Evolutionary conservation across 1,140 invertebrate genomes (phyloP).

Genomic region (fruit fly (Drosophila melanogaster)): DNA sequence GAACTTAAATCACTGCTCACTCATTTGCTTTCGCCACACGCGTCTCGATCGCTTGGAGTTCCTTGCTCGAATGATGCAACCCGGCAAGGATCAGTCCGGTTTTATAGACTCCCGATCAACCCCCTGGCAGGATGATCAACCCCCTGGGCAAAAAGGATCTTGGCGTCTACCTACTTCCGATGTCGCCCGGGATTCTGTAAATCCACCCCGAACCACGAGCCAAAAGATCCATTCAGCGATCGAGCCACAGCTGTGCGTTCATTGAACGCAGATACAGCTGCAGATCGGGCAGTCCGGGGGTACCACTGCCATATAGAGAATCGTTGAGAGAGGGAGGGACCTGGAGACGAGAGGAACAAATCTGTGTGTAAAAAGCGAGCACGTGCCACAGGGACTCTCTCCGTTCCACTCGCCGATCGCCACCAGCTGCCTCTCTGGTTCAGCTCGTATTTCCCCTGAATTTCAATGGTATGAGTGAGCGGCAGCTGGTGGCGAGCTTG

Average conservation of each 20-base stretch:
- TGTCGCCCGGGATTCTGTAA: conserved; percentile 65
- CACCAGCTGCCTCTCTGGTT: conserved; percentile 72
- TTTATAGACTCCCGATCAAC: conserved; percentile 73
- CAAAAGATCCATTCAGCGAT: conserved; percentile 56
- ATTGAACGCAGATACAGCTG: conserved; percentile 65
- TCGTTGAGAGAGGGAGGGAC: neutral
- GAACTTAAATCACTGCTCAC: conserved; percentile 28
- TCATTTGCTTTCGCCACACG: conserved; percentile 35
- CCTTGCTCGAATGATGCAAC: conserved; percentile 81
- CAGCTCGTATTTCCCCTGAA: conserved; percentile 38
- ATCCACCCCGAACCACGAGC: conserved; percentile 74
- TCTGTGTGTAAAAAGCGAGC: conserved; percentile 73
- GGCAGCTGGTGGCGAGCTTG: conserved; percentile 69
- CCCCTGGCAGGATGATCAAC: conserved; percentile 30
- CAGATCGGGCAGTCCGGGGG: conserved; percentile 38
- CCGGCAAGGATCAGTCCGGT: conserved; percentile 69
- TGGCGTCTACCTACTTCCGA: conserved; percentile 72
- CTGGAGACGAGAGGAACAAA: conserved; percentile 45
- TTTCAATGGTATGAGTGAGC: conserved; percentile 39
- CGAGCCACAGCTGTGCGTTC: conserved; percentile 67
- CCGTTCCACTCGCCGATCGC: conserved; percentile 44
- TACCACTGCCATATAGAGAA: neutral
- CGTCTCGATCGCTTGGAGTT: conserved; percentile 71
- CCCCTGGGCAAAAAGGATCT: conserved; percentile 63
- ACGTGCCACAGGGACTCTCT: conserved; percentile 66